Conservation (phyloP, 1,140 invertebrate species). For the Steinernema feltiae region DNA sequence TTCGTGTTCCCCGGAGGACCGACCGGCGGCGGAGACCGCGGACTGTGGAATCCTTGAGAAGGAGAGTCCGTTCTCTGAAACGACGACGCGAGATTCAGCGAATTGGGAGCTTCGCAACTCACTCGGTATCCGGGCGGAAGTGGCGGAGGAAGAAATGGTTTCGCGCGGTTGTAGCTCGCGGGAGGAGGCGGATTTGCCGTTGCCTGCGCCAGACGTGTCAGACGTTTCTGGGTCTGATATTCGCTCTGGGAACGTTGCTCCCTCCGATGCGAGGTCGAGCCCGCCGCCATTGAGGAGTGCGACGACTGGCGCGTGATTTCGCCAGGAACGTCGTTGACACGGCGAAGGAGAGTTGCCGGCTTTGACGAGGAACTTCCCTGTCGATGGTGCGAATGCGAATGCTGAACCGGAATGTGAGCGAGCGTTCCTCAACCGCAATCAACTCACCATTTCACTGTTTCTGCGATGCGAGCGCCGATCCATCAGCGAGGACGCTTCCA, state of each 20-base stretch:
- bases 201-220: conserved; percentile 32
- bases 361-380: conserved; percentile 17
- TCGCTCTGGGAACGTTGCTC: not conserved
- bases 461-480: not conserved
- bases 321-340: not conserved
- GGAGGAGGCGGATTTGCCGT: conserved; percentile 47
- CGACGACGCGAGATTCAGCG: no score
- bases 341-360: conserved; percentile 14
- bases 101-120: no score
- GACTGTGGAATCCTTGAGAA: not conserved
- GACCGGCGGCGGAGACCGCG: conserved; percentile 31
- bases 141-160: conserved; percentile 49
- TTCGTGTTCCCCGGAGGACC: conserved; percentile 35
- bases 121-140: conserved; percentile 50
- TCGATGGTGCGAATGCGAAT: not conserved
- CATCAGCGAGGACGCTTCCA: not conserved
- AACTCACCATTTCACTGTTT: not conserved
- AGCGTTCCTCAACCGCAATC: not conserved
- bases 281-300: not conserved
- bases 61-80: no score
- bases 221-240: conserved; percentile 6
- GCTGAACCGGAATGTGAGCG: not conserved
- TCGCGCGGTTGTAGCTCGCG: conserved; percentile 48
- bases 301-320: not conserved
- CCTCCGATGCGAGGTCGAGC: not conserved